These are phyloP conservation scores for Amphiprion ocellaris DNA, from an alignment of 2,113 vertebrate genomes.

Conservation along the genomic window DNA sequence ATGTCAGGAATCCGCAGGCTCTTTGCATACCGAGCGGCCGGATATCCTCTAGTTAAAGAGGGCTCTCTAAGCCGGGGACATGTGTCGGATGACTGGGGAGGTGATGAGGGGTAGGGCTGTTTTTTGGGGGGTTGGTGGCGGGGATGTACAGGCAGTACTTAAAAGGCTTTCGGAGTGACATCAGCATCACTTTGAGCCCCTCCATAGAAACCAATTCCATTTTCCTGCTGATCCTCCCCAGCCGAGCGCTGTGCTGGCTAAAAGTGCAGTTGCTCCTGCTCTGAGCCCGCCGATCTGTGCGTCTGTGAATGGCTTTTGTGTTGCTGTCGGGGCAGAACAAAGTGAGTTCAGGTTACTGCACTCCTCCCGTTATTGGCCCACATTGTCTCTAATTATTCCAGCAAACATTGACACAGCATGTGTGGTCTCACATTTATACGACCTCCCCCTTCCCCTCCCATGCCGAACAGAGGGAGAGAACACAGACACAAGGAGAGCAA, in stretches of 20 bases:
- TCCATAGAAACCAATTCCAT: slow-evolving; percentile 47
- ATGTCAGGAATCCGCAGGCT: slow-evolving; percentile 77
- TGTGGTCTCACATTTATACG: slow-evolving; percentile 81
- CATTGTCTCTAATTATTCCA: slow-evolving; percentile 82
- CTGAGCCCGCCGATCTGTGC: slow-evolving; percentile 52
- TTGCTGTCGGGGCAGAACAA: slow-evolving; percentile 75
- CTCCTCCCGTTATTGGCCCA: slow-evolving; percentile 76
- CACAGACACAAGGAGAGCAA: slow-evolving; percentile 15
- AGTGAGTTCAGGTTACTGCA: slow-evolving; percentile 81
- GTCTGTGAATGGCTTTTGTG: slow-evolving; percentile 79
- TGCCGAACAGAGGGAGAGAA: slow-evolving; percentile 49
- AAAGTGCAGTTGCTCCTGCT: slow-evolving; percentile 63
- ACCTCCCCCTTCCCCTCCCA: slow-evolving; percentile 17
- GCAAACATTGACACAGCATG: slow-evolving; percentile 83
- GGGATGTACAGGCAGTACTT: slow-evolving; percentile 59
- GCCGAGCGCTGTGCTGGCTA: slow-evolving; percentile 1
- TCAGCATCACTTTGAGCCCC: slow-evolving; percentile 61
- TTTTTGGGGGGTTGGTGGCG: slow-evolving; percentile 29
- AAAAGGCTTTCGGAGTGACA: slow-evolving; percentile 67
- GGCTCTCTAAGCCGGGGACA: slow-evolving; percentile 76
- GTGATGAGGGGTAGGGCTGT: slow-evolving; percentile 36
- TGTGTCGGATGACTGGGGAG: slow-evolving; percentile 66
- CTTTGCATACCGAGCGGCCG: slow-evolving; percentile 76
- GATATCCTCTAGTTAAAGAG: slow-evolving; percentile 83
- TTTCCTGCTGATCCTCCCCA: slow-evolving; percentile 40